Evolutionary conservation across 2,888 invertebrate genomes (phyloP).

Genomic region (Morpho helenor): DNA sequence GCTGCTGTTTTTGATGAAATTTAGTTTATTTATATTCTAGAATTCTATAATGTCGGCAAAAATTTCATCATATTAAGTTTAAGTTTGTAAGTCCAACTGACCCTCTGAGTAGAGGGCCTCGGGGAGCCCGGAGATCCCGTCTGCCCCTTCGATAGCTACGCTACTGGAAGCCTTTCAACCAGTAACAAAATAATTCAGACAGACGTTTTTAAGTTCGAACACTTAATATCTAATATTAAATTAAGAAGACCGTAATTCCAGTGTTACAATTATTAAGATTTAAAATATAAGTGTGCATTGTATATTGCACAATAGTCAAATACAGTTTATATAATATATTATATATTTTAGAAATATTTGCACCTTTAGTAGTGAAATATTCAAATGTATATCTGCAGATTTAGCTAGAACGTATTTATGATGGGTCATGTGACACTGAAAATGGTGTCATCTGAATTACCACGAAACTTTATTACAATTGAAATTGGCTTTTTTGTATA

Average conservation of each 20-base stretch:
- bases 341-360: constrained; percentile 78
- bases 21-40: too few species aligned
- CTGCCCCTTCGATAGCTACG: too few species aligned
- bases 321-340: constrained; percentile 67
- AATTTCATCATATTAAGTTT: too few species aligned
- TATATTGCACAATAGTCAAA: constrained; percentile 70
- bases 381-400: constrained; percentile 72
- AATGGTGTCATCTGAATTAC: constrained; percentile 16
- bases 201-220: too few species aligned
- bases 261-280: constrained; percentile 23
- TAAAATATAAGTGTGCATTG: constrained; percentile 70
- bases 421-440: constrained; percentile 45
- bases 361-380: constrained; percentile 75
- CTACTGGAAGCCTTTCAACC: too few species aligned
- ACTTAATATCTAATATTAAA: too few species aligned
- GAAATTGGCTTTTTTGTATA: not conserved
- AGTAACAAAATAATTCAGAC: too few species aligned
- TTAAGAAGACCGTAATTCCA: constrained; percentile 1
- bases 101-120: too few species aligned
- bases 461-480: constrained; percentile 11
- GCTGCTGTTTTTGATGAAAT: too few species aligned
- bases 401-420: constrained; percentile 63
- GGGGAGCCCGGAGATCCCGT: too few species aligned
- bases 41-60: too few species aligned
- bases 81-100: too few species aligned